phyloP scores from a whole-genome alignment of 2,113 vertebrate genomes.

The Hipposideros armiger region DNA sequence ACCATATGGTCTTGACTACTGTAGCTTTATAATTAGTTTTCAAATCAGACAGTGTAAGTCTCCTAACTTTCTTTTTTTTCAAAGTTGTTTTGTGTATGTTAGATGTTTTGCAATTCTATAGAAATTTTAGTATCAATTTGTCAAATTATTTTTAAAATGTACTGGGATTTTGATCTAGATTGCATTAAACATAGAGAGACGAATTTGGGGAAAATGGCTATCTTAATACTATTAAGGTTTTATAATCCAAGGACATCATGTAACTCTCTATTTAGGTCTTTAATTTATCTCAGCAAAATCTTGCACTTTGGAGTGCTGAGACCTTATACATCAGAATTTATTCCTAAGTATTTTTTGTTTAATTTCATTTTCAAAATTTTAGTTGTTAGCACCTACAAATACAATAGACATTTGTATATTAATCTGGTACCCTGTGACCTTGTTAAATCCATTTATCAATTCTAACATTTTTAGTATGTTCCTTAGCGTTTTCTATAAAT shows the following conservation, averaged over 20 bases:
- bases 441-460: not conserved
- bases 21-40: conserved; percentile 29
- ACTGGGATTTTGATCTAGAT: not conserved
- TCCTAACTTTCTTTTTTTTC: not conserved
- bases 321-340: not conserved
- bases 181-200: not conserved
- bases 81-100: not conserved
- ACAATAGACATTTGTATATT: not conserved
- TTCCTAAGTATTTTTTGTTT: not conserved
- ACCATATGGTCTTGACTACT: not conserved
- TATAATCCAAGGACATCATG: not conserved
- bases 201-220: not conserved
- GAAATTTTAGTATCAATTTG: not conserved
- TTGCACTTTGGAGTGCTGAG: not conserved
- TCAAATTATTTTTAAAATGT: not conserved
- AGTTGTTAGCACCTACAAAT: not conserved
- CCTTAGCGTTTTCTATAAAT: not conserved
- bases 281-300: not conserved
- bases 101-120: not conserved
- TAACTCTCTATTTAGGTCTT: not conserved
- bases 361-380: conserved; percentile 11
- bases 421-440: not conserved
- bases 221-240: not conserved
- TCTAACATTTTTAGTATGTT: not conserved
- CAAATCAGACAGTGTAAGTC: not conserved